phyloP scores from a whole-genome alignment of 2,113 vertebrate species.

The Microtus ochrogaster region DNA sequence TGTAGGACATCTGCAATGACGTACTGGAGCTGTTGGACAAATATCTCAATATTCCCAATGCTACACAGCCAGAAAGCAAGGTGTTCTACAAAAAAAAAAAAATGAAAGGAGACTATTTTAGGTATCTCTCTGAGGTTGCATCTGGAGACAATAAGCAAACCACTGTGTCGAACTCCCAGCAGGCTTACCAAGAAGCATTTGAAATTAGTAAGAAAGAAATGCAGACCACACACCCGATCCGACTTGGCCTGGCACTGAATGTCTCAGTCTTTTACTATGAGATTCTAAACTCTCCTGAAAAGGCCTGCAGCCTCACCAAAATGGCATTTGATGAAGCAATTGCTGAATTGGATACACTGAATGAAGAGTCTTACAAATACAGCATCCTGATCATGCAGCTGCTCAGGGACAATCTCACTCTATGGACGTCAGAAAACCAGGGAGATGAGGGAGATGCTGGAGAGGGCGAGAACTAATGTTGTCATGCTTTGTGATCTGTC shows the following conservation, averaged over 20 bases:
- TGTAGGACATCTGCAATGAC: constrained; percentile 98
- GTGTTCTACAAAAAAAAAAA: constrained; percentile 99
- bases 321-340: constrained; percentile 99
- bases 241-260: constrained; percentile 98
- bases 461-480: constrained; percentile 97
- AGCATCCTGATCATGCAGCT: constrained; percentile 99
- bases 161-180: constrained; percentile 96
- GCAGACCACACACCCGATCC: constrained; percentile 99
- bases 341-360: constrained; percentile 98
- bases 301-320: constrained; percentile 98
- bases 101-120: constrained; percentile 99
- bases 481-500: constrained; percentile 91
- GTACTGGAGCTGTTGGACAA: constrained; percentile 97
- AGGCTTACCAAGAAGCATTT: constrained; percentile 97
- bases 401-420: constrained; percentile 99
- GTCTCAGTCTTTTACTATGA: constrained; percentile 99
- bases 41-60: constrained; percentile 95
- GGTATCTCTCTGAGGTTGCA: constrained; percentile 99
- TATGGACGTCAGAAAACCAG: constrained; percentile 99
- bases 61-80: constrained; percentile 96
- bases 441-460: constrained; percentile 95
- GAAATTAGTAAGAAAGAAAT: constrained; percentile 99
- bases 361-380: constrained; percentile 99
- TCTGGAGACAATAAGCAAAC: constrained; percentile 94
- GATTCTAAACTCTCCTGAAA: constrained; percentile 98